A percentile compares a stretch with the other conserved stretches of the same genome.
These are phyloP conservation scores for Heliothis virescens DNA, from an alignment of 1,140 invertebrate species.

Conservation along the genomic window DNA sequence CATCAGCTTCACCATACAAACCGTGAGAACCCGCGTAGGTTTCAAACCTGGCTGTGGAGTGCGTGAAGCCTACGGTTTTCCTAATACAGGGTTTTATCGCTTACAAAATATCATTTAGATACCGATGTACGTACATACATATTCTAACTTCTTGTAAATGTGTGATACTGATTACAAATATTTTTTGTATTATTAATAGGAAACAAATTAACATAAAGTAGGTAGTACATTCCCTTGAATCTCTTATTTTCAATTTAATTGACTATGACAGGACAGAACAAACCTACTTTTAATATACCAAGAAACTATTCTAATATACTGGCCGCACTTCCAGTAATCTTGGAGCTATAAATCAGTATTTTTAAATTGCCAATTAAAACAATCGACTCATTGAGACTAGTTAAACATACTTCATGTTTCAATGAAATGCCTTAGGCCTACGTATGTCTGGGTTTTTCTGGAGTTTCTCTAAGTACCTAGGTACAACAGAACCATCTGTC, in stretches of 20 bases:
- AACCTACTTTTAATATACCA: too few relatives aligned
- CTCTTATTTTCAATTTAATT: too few relatives aligned
- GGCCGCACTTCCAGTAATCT: too few relatives aligned
- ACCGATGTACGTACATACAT: background rate
- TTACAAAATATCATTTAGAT: background rate
- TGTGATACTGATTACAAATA: too few relatives aligned
- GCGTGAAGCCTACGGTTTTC: conserved; percentile 13
- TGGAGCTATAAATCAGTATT: too few relatives aligned
- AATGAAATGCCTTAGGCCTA: background rate
- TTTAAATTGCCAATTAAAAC: too few relatives aligned
- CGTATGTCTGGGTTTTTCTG: background rate
- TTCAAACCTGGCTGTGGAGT: background rate
- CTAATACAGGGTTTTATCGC: conserved; percentile 4
- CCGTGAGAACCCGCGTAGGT: conserved; percentile 15
- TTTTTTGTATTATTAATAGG: too few relatives aligned
- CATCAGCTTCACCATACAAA: background rate
- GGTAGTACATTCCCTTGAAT: too few relatives aligned
- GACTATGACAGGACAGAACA: too few relatives aligned
- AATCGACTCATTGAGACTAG: too few relatives aligned
- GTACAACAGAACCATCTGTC: background rate
- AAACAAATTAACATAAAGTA: too few relatives aligned
- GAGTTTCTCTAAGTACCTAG: background rate
- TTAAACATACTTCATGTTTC: background rate
- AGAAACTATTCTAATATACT: too few relatives aligned
- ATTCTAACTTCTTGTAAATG: background rate